Evolutionary conservation across 2,113 vertebrate species (phyloP), one percentile per base, ranked within the genome.

Genomic region (Silurus glanis): DNA sequence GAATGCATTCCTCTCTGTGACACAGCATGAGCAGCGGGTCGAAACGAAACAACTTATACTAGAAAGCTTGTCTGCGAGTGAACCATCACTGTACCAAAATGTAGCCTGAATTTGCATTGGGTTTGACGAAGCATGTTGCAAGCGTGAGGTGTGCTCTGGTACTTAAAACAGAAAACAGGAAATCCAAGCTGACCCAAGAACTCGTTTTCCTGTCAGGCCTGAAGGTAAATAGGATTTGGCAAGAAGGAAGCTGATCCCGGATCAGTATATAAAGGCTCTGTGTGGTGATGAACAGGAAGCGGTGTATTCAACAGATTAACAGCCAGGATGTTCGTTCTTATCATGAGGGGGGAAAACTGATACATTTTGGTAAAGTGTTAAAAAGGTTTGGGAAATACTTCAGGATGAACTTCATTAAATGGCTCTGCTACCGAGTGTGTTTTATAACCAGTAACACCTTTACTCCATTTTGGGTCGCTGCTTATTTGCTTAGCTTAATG

Each of bases 351-450:
- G n/a, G 59, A 72, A 61, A 25, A 53, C 7, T 10, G 6, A 80
- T 61, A 10, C 37, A 21, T 0, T 55, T 83, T 53, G 28, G 45
- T 79, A 16, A 82, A 61, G 8, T 8, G 19, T 23, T 4, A 58
- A 28, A 19, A 16, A 47, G 14, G 45, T 95, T 95, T 91, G 4
- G 74, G 23, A 53, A 76, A 76, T 76, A 76, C 21, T 55, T 55
- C 74, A 55, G 21, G 49, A 55, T 55, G 23, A 53, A 76, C 10
- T n/a, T 14, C 53, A 1, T 23, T n/a, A 47, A 25, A n/a, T 12
- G 19, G 9, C 14, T 51, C 19, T 12, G 21, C 4, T 19, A 72
- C 17, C 16, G 17, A 47, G 6, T 19, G 6, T 8, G 16, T 72
- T 72, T 14, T 28, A 71, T 17, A 45, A 71, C 67, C n/a, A 16